These are phyloP conservation scores for Iselma pallidipennis DNA, from an alignment of 2,888 invertebrate genomes.

Conservation along the genomic window DNA sequence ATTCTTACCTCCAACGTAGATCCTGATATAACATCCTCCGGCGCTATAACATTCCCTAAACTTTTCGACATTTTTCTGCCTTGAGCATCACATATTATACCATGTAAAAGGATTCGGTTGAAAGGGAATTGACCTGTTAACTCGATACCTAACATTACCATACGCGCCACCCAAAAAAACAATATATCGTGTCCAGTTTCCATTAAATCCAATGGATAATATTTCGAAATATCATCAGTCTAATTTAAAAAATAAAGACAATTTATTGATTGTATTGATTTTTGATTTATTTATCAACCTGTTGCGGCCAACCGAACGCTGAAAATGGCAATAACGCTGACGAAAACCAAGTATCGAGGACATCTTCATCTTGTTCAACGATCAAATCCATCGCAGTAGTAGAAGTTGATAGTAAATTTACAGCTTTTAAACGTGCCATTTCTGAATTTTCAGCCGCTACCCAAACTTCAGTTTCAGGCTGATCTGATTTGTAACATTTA, in stretches of 20 bases:
- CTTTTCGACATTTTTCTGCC: conserved; percentile 99
- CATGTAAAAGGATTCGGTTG: conserved; percentile 91
- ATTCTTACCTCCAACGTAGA: conserved; percentile 78
- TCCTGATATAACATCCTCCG: conserved; percentile 92
- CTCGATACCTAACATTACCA: conserved; percentile 96
- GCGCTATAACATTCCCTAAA: conserved; percentile 96
- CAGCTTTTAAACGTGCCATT: conserved; percentile 82
- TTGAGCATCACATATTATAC: conserved; percentile 96
- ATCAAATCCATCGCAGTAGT: conserved; percentile 61
- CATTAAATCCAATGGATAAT: conserved; percentile 86
- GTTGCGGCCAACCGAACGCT: conserved; percentile 95
- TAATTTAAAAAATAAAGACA: conserved; percentile 40
- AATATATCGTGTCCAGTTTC: conserved; percentile 98
- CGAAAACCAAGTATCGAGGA: conserved; percentile 99
- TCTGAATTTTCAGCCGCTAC: conserved; percentile 59
- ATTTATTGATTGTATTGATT: background rate
- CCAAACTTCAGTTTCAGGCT: conserved; percentile 38
- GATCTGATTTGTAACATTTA: conserved; percentile 36
- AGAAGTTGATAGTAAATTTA: conserved; percentile 62
- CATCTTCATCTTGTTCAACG: conserved; percentile 87
- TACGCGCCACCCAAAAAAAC: conserved; percentile 99
- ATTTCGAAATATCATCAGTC: conserved; percentile 59
- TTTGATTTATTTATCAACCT: conserved; percentile 46
- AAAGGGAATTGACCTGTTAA: conserved; percentile 87
- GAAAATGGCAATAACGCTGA: conserved; percentile 96